These are phyloP conservation scores for Pseudococcus longispinus DNA, from an alignment of 2,888 invertebrate genomes.

Conservation along the genomic window DNA sequence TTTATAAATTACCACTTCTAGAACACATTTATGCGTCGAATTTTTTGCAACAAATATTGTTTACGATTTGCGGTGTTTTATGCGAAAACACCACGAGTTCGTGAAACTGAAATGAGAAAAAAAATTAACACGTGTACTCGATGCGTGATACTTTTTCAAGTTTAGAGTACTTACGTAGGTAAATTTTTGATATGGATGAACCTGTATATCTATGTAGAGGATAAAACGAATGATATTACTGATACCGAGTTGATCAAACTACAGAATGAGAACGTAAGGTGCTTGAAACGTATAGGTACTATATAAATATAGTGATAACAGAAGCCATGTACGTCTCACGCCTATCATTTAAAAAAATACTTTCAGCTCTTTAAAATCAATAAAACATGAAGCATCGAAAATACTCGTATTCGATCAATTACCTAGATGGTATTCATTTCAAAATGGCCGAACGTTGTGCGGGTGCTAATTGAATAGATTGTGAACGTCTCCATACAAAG, in stretches of 20 bases:
- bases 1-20: neutral
- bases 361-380: neutral
- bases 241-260: no score
- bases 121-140: neutral
- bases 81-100: neutral
- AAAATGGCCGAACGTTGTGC: slow-evolving; percentile 3
- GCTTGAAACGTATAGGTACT: neutral
- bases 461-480: slow-evolving; percentile 26
- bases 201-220: neutral
- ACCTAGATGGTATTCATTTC: neutral
- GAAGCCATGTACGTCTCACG: neutral
- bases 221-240: neutral
- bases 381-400: neutral
- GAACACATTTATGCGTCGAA: neutral
- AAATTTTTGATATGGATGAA: neutral
- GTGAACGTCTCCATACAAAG: slow-evolving; percentile 19
- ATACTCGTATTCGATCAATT: slow-evolving; percentile 1
- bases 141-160: neutral
- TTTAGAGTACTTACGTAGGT: neutral
- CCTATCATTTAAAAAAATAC: neutral
- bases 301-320: no score
- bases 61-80: neutral
- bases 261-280: neutral
- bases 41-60: neutral
- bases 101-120: neutral